Base-by-base conservation (phyloP, 2,797 vertebrate genomes). In the Phrynocephalus vlangalii region DNA sequence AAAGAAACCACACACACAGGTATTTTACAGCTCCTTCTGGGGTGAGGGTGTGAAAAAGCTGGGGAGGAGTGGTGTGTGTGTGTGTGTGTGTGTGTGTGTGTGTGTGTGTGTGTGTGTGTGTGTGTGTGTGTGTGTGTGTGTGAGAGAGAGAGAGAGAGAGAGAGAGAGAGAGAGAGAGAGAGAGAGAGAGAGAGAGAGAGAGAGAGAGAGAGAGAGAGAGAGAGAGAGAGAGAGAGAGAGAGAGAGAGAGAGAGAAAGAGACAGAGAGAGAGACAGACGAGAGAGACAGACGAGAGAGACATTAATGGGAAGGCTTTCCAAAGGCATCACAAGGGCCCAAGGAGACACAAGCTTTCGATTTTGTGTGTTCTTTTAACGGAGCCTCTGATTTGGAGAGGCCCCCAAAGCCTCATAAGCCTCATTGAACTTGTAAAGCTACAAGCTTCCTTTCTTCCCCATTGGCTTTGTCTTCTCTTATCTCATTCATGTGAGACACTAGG, bases 391-490 rank as follows among this genome's bases (percentile, higher is more conserved):
- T 93, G 93, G 92, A 95, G 95, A 93, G 91, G 92, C 93, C 96
- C 92, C 94, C 89, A 33, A 94, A 95, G 96, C 95, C 95, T 95
- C 93, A 91, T 94, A 96, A 95, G 96, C 96, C 96, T 96, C 96
- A 92, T 91, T 96, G 97, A 97, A 95, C 92, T 90, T 96, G 95
- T 96, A 96, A 97, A 97, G 95, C 95, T 90, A 94, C 92, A 95
- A 93, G 92, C 90, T 94, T 93, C 94, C 92, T 95, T 96, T 95
- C 91, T 93, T 95, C 92, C 86, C 88, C 22, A 38, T 93, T 94
- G 89, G 91, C 95, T 95, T 95, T 94, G 90, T 96, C 91, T 93
- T 92, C 77, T 86, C 94, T 95, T 96, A 95, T 96, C 94, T 94
- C 92, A 95, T 95, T 95, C 95, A 96, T 94, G 86, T 79, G 94